Percentiles rank a stretch among this genome's conserved stretches.
Evolutionary conservation across 2,797 vertebrate species (phyloP).

Genomic region (Acrossocheilus fasciatus): DNA sequence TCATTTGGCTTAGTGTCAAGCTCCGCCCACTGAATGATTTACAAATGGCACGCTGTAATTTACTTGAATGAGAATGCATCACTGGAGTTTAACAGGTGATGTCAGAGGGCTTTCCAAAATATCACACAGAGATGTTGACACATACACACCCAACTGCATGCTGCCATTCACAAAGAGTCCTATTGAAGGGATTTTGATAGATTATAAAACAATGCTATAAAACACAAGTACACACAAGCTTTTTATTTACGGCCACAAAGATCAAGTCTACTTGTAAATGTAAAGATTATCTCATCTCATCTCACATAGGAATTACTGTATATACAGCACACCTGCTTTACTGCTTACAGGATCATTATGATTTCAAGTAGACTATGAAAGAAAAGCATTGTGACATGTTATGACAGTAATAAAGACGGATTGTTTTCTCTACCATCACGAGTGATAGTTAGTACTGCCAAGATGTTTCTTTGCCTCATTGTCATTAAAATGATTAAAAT

Average conservation of each 20-base stretch:
- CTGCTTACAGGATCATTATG: slow-evolving; percentile 13
- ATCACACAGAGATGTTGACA: slow-evolving; percentile 47
- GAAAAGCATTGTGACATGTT: slow-evolving; percentile 30
- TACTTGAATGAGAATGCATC: slow-evolving; percentile 58
- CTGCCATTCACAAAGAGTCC: slow-evolving; percentile 44
- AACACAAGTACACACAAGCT: slow-evolving; percentile 24
- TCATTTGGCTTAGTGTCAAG: slow-evolving; percentile 53
- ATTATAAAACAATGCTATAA: slow-evolving; percentile 40
- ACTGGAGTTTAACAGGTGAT: slow-evolving; percentile 54
- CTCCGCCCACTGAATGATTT: slow-evolving; percentile 59
- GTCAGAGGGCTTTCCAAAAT: slow-evolving; percentile 64
- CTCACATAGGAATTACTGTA: background rate
- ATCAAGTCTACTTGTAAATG: background rate
- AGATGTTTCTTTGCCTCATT: background rate
- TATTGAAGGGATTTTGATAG: slow-evolving; percentile 43
- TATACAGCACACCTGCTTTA: slow-evolving; percentile 23
- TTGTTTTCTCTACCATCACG: background rate
- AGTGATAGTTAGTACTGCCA: background rate
- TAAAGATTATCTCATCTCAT: slow-evolving; percentile 20
- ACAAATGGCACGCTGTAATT: slow-evolving; percentile 64
- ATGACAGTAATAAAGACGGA: slow-evolving; percentile 19
- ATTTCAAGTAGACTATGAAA: slow-evolving; percentile 15
- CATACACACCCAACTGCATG: slow-evolving; percentile 30
- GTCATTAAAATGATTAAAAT: background rate
- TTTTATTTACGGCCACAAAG: background rate